Percentiles rank a stretch among this genome's conserved stretches.
phyloP scores from a whole-genome alignment of 2,888 invertebrate species.

The Dermolepida albohirtum region DNA sequence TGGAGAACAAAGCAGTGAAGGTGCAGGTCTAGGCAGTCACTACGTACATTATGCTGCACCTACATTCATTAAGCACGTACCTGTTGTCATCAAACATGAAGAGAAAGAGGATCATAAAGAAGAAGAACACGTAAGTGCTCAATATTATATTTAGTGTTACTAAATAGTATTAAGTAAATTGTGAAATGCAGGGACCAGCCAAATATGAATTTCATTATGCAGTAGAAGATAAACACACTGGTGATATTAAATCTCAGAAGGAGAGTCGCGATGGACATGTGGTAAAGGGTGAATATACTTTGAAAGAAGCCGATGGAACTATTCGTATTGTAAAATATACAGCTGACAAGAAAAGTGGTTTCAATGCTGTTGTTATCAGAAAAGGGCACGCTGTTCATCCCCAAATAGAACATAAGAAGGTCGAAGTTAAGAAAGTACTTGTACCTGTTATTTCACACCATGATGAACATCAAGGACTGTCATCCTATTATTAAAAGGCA shows the following conservation, averaged over 20 bases:
- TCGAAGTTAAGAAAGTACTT: conserved; percentile 11
- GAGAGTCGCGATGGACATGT: conserved; percentile 34
- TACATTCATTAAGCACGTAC: neutral
- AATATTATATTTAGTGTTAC: neutral
- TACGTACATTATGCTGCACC: neutral
- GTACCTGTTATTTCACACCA: neutral
- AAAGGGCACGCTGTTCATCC: conserved; percentile 38
- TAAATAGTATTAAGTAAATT: conserved; percentile 1
- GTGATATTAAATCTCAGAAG: conserved; percentile 39
- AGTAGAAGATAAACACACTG: conserved; percentile 39
- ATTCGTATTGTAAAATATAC: conserved; percentile 37
- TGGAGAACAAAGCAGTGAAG: no score
- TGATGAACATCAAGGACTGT: no score
- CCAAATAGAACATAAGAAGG: conserved; percentile 25
- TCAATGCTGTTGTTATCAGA: conserved; percentile 39
- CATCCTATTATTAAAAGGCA: neutral
- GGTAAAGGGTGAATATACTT: conserved; percentile 37
- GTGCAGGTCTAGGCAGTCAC: neutral
- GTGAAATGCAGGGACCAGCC: conserved; percentile 26
- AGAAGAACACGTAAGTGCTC: conserved; percentile 11
- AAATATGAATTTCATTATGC: conserved; percentile 36
- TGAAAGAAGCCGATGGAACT: conserved; percentile 40
- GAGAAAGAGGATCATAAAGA: conserved; percentile 2
- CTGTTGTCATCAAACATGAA: neutral
- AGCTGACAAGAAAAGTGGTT: conserved; percentile 38